Evolutionary conservation across 2,888 invertebrate species (phyloP).

Genomic region (Papilio demoleus): DNA sequence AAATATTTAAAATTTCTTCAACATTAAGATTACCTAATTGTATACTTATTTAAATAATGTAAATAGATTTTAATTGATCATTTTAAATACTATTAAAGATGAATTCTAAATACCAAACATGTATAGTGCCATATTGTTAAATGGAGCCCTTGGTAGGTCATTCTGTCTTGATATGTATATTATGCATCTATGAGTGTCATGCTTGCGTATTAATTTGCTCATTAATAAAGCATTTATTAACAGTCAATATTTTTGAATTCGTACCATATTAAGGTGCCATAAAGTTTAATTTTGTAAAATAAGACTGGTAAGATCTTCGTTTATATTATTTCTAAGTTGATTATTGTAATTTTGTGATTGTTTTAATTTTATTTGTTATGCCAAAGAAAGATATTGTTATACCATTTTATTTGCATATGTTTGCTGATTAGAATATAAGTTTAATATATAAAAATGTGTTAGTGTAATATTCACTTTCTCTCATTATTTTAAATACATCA

Average conservation of each 20-base stretch:
- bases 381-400: background rate
- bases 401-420: no score
- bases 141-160: background rate
- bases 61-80: no score
- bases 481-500: no score
- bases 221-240: slow-evolving; percentile 16
- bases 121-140: background rate
- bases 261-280: background rate
- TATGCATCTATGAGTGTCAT: background rate
- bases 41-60: no score
- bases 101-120: background rate
- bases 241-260: background rate
- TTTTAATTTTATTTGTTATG: background rate
- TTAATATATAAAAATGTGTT: no score
- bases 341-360: background rate
- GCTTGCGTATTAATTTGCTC: background rate
- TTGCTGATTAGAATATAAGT: no score
- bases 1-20: no score
- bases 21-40: no score
- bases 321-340: background rate
- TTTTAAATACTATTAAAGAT: no score
- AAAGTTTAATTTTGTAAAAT: background rate
- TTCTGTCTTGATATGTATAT: background rate
- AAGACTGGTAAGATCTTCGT: background rate
- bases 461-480: no score